A percentile compares a stretch with the other conserved stretches of the same genome.
Conservation (phyloP, 2,113 vertebrate species). For the Rhegmatorhina hoffmannsi region DNA sequence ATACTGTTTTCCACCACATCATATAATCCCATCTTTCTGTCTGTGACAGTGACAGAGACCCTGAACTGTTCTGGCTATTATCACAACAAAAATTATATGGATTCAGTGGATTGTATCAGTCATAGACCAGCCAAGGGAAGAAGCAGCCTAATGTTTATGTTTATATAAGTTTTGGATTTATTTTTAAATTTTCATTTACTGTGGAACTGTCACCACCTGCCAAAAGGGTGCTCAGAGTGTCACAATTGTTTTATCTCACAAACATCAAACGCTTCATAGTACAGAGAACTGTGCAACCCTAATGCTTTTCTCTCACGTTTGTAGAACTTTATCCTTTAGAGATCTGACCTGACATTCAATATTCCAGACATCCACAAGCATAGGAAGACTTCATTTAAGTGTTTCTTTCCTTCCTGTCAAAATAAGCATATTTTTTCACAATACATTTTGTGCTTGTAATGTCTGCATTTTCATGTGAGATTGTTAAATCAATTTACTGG, state of each 20-base stretch:
- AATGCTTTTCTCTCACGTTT: neutral
- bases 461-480: neutral
- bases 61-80: neutral
- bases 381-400: neutral
- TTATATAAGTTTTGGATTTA: conserved; percentile 44
- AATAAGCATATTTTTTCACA: neutral
- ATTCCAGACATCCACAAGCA: neutral
- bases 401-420: neutral
- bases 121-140: neutral
- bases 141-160: neutral
- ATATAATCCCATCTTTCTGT: neutral
- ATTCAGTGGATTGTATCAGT: neutral
- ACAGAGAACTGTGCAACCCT: neutral
- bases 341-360: conserved; percentile 6
- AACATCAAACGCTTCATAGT: conserved; percentile 12
- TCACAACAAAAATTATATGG: neutral
- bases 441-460: neutral
- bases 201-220: neutral
- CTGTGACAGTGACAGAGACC: neutral
- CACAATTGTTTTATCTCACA: conserved; percentile 23
- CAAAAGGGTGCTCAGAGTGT: conserved; percentile 6
- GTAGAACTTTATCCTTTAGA: neutral
- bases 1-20: neutral
- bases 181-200: conserved; percentile 9
- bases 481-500: neutral